phyloP scores from a whole-genome alignment of 1,140 invertebrate species.

The Rhopalosiphum padi region DNA sequence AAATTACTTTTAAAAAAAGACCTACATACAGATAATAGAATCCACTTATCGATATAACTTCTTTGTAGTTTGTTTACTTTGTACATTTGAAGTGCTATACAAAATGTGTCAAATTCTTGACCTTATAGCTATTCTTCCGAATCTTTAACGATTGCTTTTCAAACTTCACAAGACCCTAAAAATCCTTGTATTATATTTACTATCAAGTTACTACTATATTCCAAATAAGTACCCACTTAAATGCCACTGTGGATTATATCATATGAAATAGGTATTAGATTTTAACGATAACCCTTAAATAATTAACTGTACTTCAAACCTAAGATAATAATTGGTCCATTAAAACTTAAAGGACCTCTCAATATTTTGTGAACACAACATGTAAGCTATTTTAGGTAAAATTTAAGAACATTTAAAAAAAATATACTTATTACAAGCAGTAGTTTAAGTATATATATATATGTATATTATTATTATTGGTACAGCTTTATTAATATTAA shows the following conservation, averaged over 20 bases:
- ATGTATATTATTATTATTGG: too few relatives aligned
- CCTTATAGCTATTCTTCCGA: not conserved
- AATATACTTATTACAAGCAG: not conserved
- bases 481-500: too few relatives aligned
- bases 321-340: not conserved
- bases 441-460: not conserved
- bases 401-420: not conserved
- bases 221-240: not conserved
- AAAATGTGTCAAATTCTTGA: not conserved
- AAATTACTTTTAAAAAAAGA: not conserved
- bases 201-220: not conserved
- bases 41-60: not conserved
- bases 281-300: not conserved
- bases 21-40: not conserved
- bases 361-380: not conserved
- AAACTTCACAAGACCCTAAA: not conserved
- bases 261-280: not conserved
- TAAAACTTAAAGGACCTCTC: not conserved
- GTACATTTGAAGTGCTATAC: not conserved
- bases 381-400: not conserved
- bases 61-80: not conserved
- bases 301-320: not conserved
- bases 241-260: not conserved
- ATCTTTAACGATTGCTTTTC: not conserved
- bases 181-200: not conserved